phyloP scores from a whole-genome alignment of 1,140 invertebrate species.

The Lamellibrachia luymesi region DNA sequence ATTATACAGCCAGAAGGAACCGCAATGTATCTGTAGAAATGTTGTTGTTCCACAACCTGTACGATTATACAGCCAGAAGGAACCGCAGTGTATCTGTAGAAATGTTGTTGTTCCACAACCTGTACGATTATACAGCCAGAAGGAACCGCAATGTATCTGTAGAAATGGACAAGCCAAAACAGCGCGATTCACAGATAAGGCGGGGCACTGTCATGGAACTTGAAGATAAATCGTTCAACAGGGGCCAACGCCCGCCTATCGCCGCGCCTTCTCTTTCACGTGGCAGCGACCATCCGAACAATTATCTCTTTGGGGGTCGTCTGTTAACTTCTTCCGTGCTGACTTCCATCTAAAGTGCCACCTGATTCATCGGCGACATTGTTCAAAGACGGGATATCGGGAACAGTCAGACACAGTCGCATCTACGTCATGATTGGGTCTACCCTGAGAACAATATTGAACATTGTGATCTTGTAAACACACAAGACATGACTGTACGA shows the following conservation, averaged over 20 bases:
- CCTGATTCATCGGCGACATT: neutral
- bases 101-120: neutral
- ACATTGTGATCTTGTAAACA: neutral
- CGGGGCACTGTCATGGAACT: neutral
- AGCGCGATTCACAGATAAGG: neutral
- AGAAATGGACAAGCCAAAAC: neutral
- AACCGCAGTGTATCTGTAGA: too few relatives aligned
- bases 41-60: too few relatives aligned
- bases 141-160: too few relatives aligned
- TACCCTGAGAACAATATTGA: neutral
- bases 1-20: neutral
- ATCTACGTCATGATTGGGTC: neutral
- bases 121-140: too few relatives aligned
- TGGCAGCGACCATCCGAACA: neutral
- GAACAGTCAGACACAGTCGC: neutral
- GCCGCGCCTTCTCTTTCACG: neutral
- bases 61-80: too few relatives aligned
- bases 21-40: neutral
- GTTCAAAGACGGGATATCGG: neutral
- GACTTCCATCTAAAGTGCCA: neutral
- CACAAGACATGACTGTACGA: neutral
- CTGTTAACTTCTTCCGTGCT: neutral
- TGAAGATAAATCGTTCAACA: neutral
- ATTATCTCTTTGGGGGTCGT: neutral
- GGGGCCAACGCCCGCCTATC: neutral